phyloP scores from a whole-genome alignment of 53 echinoderm and acorn worm species.

The Echinarachnius parma region DNA sequence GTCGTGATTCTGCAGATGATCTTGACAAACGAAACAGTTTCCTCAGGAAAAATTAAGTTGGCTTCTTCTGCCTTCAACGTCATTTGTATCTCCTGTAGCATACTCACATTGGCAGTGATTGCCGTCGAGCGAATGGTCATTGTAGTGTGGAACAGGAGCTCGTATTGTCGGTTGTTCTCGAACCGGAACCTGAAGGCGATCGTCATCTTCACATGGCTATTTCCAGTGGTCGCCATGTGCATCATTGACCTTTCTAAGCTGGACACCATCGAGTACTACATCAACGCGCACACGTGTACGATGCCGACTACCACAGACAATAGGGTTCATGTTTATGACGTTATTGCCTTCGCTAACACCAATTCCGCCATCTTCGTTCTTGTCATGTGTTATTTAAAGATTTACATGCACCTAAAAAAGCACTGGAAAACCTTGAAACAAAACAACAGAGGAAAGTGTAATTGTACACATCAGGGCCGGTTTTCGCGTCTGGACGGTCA shows the following conservation, averaged over 20 bases:
- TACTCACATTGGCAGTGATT: slow-evolving; percentile 22
- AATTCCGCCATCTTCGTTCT: slow-evolving; percentile 25
- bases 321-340: slow-evolving; percentile 20
- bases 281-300: slow-evolving; percentile 33
- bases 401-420: slow-evolving; percentile 24
- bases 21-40: background rate
- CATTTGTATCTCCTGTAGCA: slow-evolving; percentile 33
- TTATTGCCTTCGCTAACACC: slow-evolving; percentile 34
- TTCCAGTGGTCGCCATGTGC: slow-evolving; percentile 20
- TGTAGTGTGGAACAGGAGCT: background rate
- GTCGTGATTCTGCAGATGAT: slow-evolving; percentile 28
- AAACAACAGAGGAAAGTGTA: too few species aligned
- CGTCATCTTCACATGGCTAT: slow-evolving; percentile 21
- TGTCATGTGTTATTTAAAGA: slow-evolving; percentile 19
- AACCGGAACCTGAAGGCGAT: background rate
- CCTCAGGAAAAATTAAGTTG: slow-evolving; percentile 2
- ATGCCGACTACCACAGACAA: background rate
- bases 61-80: slow-evolving; percentile 27
- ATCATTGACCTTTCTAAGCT: slow-evolving; percentile 24
- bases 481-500: too few species aligned
- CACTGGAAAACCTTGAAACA: too few species aligned
- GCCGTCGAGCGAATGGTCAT: slow-evolving; percentile 27
- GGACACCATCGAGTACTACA: slow-evolving; percentile 27
- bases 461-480: too few species aligned
- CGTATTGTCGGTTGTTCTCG: slow-evolving; percentile 19